A percentile compares a stretch with the other conserved stretches of the same genome.
phyloP scores from a whole-genome alignment of 2,113 vertebrate genomes.

The Pitta sordida region DNA sequence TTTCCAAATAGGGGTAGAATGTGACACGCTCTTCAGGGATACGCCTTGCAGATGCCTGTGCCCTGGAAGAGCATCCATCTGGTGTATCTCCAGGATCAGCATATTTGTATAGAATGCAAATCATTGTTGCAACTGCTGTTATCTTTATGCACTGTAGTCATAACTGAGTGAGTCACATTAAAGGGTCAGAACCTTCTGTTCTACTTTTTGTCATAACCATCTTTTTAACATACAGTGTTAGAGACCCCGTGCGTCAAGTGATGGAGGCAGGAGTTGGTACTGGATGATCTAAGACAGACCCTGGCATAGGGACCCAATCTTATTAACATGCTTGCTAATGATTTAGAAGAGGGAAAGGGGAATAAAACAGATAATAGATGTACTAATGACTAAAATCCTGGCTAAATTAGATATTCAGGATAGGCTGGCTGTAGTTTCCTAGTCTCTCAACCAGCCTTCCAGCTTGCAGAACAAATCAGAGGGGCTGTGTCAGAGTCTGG shows the following conservation, averaged over 20 bases:
- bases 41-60: background rate
- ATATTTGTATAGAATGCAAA: conserved; percentile 41
- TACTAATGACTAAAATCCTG: background rate
- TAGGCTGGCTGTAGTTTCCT: background rate
- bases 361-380: background rate
- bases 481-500: background rate
- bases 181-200: conserved; percentile 50
- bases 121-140: background rate
- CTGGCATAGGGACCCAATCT: background rate
- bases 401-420: background rate
- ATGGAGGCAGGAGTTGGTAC: background rate
- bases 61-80: conserved; percentile 19
- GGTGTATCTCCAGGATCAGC: conserved; percentile 16
- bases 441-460: background rate
- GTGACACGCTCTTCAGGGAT: background rate
- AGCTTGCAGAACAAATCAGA: background rate
- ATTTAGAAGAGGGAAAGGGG: background rate
- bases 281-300: background rate
- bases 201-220: conserved; percentile 1
- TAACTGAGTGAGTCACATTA: conserved; percentile 14
- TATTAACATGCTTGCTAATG: background rate
- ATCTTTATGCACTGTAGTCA: background rate
- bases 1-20: background rate
- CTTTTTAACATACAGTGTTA: background rate
- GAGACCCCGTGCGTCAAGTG: background rate